Percentiles rank a stretch among this genome's conserved stretches.
Evolutionary conservation across 2,888 invertebrate genomes (phyloP).

Genomic region (Rhopalosiphum nymphaeae): DNA sequence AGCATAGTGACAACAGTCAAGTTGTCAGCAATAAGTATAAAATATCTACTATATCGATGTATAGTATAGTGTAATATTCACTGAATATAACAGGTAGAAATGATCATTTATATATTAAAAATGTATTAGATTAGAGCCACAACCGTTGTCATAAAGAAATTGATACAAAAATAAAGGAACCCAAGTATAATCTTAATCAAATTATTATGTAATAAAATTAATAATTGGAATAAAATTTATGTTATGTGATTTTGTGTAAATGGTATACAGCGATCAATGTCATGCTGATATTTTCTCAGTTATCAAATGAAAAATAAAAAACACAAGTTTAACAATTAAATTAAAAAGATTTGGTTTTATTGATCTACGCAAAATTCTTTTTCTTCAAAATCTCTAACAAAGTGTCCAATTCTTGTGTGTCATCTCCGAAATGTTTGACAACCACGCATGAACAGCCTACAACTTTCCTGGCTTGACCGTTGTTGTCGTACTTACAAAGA

Average conservation of each 20-base stretch:
- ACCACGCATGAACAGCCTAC: slow-evolving; percentile 98
- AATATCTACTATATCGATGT: too few species aligned
- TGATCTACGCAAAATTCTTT: slow-evolving; percentile 62
- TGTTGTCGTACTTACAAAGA: slow-evolving; percentile 98
- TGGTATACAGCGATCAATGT: not conserved
- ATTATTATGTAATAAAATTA: not conserved
- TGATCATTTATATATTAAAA: too few species aligned
- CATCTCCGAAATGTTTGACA: slow-evolving; percentile 73
- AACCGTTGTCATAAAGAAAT: too few species aligned
- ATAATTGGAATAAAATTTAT: not conserved
- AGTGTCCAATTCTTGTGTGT: slow-evolving; percentile 62
- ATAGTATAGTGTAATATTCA: too few species aligned
- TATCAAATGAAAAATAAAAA: slow-evolving; percentile 10
- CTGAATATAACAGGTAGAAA: too few species aligned
- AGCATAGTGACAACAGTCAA: too few species aligned
- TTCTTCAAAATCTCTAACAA: slow-evolving; percentile 64
- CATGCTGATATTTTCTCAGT: not conserved
- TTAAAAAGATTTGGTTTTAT: slow-evolving; percentile 61
- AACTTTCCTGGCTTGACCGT: slow-evolving; percentile 98
- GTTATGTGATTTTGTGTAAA: not conserved
- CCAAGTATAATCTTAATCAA: not conserved
- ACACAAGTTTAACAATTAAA: slow-evolving; percentile 49
- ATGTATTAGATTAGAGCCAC: too few species aligned
- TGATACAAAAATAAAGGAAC: too few species aligned
- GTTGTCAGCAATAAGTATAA: too few species aligned